Evolutionary conservation across 2,797 vertebrate species (phyloP).

Genomic region (Aplochiton taeniatus): DNA sequence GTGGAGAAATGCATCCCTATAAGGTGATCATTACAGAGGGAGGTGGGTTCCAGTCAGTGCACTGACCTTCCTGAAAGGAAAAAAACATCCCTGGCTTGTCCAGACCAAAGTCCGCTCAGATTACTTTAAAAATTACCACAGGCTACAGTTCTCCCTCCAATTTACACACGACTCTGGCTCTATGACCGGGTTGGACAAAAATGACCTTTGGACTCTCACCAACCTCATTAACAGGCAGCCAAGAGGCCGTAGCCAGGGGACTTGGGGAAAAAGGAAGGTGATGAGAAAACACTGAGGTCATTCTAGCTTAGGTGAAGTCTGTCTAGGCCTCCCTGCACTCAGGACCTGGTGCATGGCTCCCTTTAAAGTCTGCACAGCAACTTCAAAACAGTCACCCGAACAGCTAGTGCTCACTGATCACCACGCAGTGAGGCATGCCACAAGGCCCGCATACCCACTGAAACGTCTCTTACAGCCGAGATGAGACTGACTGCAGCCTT

Average conservation of each 20-base stretch:
- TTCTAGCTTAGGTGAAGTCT: slow-evolving; percentile 41
- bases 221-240: slow-evolving; percentile 44
- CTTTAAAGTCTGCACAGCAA: not conserved
- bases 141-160: slow-evolving; percentile 14
- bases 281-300: slow-evolving; percentile 48
- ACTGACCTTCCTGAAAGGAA: slow-evolving; percentile 12
- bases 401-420: too few relatives aligned
- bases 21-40: not conserved
- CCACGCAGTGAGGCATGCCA: too few relatives aligned
- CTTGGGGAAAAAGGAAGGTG: slow-evolving; percentile 16
- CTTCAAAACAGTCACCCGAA: too few relatives aligned
- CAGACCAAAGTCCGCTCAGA: slow-evolving; percentile 16
- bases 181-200: slow-evolving; percentile 44
- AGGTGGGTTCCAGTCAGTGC: slow-evolving; percentile 1
- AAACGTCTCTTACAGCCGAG: too few relatives aligned
- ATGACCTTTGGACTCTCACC: slow-evolving; percentile 39
- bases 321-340: slow-evolving; percentile 5
- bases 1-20: too few relatives aligned
- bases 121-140: slow-evolving; percentile 23
- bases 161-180: slow-evolving; percentile 15
- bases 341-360: not conserved
- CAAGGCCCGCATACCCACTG: too few relatives aligned
- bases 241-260: slow-evolving; percentile 5
- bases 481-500: too few relatives aligned
- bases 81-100: slow-evolving; percentile 11